phyloP scores from a whole-genome alignment of 1,140 invertebrate genomes.

The Eumaeus atala region DNA sequence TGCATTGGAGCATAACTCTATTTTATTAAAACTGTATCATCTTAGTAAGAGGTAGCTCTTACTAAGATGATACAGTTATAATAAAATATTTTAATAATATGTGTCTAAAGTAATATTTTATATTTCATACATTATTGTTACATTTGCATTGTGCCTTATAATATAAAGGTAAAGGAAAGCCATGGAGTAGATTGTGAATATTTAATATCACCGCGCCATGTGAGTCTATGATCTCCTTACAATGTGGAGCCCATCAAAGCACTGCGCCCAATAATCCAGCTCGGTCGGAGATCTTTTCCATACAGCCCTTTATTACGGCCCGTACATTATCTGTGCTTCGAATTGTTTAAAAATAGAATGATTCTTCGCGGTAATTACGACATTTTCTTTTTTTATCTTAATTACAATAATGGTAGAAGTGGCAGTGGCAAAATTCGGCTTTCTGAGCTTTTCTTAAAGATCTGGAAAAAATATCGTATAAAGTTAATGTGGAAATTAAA shows the following conservation, averaged over 20 bases:
- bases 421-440: no score
- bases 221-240: constrained; percentile 43
- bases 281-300: constrained; percentile 30
- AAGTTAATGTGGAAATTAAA: no score
- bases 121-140: no score
- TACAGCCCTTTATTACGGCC: constrained; percentile 1
- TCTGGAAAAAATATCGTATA: no score
- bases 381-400: no score
- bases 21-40: no score
- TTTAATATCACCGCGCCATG: constrained; percentile 45
- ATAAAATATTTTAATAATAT: background rate
- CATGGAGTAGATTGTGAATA: constrained; percentile 44
- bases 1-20: no score
- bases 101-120: no score
- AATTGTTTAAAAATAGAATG: constrained; percentile 1
- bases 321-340: background rate
- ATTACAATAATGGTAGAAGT: no score
- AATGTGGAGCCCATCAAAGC: constrained; percentile 41
- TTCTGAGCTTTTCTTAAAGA: no score
- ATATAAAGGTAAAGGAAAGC: constrained; percentile 22
- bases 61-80: background rate
- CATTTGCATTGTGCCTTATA: no score
- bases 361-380: background rate
- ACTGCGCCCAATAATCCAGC: constrained; percentile 40
- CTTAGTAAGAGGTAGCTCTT: no score